Conservation (phyloP, 2,888 invertebrate species). For the Stenodema calcarata region DNA sequence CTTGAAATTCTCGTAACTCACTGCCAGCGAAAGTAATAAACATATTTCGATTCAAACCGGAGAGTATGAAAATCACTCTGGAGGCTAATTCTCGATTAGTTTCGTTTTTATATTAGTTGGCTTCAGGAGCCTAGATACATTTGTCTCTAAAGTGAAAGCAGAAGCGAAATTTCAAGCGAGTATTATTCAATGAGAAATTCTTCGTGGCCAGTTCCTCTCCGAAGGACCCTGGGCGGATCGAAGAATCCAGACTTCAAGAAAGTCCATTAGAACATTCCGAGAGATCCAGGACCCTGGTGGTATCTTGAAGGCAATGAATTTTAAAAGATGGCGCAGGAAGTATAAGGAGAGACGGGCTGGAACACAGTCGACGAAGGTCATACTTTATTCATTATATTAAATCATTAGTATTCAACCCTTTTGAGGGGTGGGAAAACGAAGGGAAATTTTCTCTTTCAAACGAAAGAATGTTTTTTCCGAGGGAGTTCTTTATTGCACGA, state of each 20-base stretch:
- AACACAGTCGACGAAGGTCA: background rate
- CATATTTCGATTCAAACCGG: no score
- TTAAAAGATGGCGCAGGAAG: slow-evolving; percentile 9
- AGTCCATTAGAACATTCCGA: slow-evolving; percentile 33
- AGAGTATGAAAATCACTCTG: no score
- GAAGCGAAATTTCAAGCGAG: background rate
- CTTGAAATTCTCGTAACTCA: no score
- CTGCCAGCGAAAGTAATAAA: no score
- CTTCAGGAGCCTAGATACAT: no score
- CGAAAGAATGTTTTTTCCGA: background rate
- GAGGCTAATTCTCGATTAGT: no score
- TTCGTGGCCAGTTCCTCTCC: background rate
- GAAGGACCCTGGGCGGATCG: background rate
- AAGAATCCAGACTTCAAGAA: background rate
- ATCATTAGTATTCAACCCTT: slow-evolving; percentile 18
- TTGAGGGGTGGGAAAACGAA: background rate
- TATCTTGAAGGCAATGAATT: background rate
- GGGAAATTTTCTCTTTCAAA: background rate
- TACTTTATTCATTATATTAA: slow-evolving; percentile 32
- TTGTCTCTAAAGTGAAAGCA: background rate
- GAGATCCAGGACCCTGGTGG: background rate
- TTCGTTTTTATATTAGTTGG: no score
- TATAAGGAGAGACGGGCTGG: background rate
- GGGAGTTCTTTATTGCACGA: background rate
- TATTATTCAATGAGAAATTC: background rate